Conservation (phyloP, 2,797 vertebrate genomes). For the Heliangelus exortis region DNA sequence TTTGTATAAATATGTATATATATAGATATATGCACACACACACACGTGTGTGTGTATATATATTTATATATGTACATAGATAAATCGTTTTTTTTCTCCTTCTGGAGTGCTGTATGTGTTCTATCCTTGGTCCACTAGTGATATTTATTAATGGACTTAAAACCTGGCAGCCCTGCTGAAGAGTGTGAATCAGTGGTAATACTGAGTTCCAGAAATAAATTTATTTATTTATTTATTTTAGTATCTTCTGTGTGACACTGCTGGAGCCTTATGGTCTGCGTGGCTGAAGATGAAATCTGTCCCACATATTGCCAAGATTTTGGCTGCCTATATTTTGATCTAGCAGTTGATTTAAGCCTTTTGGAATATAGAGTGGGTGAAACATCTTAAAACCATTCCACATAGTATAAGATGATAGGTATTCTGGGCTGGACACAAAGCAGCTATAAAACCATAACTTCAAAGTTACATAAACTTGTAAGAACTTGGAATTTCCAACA, state of each 20-base stretch:
- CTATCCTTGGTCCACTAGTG: neutral
- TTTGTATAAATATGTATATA: neutral
- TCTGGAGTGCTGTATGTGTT: neutral
- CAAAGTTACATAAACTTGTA: neutral
- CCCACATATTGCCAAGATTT: neutral
- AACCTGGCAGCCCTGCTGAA: neutral
- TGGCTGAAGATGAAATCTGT: neutral
- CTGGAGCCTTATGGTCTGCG: neutral
- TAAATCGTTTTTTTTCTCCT: neutral
- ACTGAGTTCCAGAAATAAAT: neutral
- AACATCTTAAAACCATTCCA: neutral
- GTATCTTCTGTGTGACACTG: neutral
- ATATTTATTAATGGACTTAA: neutral
- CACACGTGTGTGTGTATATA: too few species aligned
- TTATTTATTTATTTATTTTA: neutral
- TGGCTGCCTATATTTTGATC: neutral
- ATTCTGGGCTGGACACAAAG: neutral
- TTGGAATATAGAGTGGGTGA: neutral
- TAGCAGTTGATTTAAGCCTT: neutral
- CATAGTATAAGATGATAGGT: rapidly evolving
- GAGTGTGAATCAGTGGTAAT: neutral
- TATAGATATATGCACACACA: too few species aligned
- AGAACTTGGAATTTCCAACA: neutral
- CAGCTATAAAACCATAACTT: neutral
- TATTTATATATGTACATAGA: too few species aligned